Evolutionary conservation across 2,888 invertebrate species (phyloP).

Genomic region (Scaptomyza cyrtandrae): DNA sequence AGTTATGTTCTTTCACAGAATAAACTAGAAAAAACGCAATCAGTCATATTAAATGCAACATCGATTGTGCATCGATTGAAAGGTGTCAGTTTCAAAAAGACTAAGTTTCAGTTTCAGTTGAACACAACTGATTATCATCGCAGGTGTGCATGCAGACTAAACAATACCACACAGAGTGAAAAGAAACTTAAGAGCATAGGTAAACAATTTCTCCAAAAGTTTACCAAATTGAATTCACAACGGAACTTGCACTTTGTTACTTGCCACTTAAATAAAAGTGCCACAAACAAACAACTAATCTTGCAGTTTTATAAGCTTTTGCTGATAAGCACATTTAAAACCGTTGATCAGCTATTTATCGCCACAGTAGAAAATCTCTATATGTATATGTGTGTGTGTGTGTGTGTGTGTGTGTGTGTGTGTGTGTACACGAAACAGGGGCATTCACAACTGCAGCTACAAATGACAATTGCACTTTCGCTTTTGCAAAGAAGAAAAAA

Average conservation of each 20-base stretch:
- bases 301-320: conserved; percentile 6
- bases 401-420: no score
- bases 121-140: conserved; percentile 22
- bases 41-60: neutral
- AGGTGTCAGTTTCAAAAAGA: neutral
- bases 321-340: conserved; percentile 33
- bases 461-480: conserved; percentile 61
- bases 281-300: conserved; percentile 17
- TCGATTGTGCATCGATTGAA: neutral
- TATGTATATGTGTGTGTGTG: neutral
- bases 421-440: neutral
- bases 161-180: conserved; percentile 14
- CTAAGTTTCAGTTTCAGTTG: neutral
- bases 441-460: conserved; percentile 4
- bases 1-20: neutral
- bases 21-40: neutral
- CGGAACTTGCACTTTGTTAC: conserved; percentile 19
- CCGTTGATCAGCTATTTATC: conserved; percentile 12
- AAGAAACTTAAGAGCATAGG: neutral
- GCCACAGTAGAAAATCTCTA: neutral
- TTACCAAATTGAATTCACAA: conserved; percentile 8
- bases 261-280: neutral
- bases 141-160: conserved; percentile 5
- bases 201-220: neutral
- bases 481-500: conserved; percentile 39